Evolutionary conservation across 2,888 invertebrate genomes (phyloP).

Genomic region (Tenthredo scrophulariae): DNA sequence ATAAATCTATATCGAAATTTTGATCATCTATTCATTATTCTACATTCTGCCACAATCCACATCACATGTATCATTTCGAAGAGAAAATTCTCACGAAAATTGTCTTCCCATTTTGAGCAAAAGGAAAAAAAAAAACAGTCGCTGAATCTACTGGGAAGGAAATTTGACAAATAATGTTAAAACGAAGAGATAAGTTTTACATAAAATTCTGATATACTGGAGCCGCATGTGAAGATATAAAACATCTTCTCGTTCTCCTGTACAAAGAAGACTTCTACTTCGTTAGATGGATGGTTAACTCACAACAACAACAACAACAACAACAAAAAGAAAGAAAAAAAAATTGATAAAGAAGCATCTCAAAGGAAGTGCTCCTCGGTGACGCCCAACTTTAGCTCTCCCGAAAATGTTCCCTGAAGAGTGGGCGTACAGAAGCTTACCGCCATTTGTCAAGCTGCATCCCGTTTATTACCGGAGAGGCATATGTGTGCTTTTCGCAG

Average conservation of each 20-base stretch:
- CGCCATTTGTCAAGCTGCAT: slow-evolving; percentile 41
- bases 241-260: neutral
- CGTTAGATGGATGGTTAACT: neutral
- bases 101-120: neutral
- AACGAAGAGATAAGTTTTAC: neutral
- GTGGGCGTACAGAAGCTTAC: slow-evolving; percentile 37
- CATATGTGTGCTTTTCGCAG: slow-evolving; percentile 37
- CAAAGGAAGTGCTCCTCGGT: slow-evolving; percentile 15
- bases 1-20: neutral
- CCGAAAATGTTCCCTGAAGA: slow-evolving; percentile 27
- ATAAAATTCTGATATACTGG: neutral
- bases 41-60: neutral
- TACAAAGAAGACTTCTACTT: neutral
- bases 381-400: slow-evolving; percentile 30
- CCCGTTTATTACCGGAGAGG: slow-evolving; percentile 32
- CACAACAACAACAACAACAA: neutral
- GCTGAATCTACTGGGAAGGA: neutral
- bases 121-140: neutral
- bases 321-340: neutral
- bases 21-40: neutral
- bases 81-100: neutral
- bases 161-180: no score
- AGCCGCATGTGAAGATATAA: neutral
- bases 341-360: neutral
- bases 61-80: neutral